Conservation (phyloP, 2,113 vertebrate genomes). For the Syngnathus floridae region DNA sequence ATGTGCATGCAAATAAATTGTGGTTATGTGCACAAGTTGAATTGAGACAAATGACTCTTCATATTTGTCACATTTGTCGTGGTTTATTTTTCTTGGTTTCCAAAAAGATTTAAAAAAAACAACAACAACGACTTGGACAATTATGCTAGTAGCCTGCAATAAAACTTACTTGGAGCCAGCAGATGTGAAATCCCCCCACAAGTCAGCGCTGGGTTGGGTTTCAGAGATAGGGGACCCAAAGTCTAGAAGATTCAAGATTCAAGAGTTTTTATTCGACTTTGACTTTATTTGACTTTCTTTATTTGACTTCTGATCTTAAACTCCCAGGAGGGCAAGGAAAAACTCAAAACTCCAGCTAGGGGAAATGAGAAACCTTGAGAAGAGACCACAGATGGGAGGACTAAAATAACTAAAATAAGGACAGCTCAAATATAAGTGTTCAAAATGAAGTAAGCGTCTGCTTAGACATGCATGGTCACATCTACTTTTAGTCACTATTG, state of each 20-base stretch:
- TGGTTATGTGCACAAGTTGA: background rate
- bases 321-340: no score
- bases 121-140: background rate
- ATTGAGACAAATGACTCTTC: background rate
- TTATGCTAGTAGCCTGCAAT: background rate
- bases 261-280: no score
- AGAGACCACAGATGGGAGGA: no score
- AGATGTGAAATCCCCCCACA: conserved; percentile 91
- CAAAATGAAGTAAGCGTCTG: background rate
- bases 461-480: background rate
- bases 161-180: conserved; percentile 81
- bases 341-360: no score
- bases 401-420: conserved; percentile 35
- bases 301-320: no score
- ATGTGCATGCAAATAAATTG: no score
- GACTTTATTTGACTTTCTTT: no score
- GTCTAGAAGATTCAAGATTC: conserved; percentile 49
- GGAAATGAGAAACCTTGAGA: no score
- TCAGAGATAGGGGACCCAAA: conserved; percentile 36
- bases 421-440: background rate
- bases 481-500: background rate
- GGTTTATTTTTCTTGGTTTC: no score
- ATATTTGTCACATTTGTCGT: no score
- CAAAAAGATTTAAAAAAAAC: background rate
- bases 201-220: conserved; percentile 65